Conservation (phyloP, 37 sponge, comb jelly and placozoan species). For the Geodia barretti region DNA sequence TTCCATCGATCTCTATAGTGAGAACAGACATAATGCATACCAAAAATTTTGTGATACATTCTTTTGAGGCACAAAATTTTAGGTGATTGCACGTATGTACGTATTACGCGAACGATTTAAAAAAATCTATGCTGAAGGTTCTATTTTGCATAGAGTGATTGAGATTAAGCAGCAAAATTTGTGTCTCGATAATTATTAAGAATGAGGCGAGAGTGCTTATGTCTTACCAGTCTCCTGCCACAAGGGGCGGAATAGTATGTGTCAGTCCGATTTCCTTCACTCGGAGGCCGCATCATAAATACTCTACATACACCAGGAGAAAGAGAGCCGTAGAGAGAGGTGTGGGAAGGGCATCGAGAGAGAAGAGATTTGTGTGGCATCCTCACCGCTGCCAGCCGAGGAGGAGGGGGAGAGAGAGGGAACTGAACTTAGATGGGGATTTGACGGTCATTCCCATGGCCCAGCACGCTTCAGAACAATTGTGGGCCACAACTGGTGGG, state of each 20-base stretch:
- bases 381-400: slow-evolving; percentile 52
- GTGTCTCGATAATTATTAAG: too few relatives aligned
- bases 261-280: not conserved
- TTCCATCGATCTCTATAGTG: slow-evolving; percentile 48
- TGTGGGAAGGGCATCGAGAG: not conserved
- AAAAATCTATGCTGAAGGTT: too few relatives aligned
- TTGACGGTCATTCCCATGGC: not conserved
- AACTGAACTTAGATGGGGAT: not conserved
- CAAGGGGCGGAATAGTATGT: slow-evolving; percentile 66
- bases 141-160: too few relatives aligned
- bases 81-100: too few relatives aligned
- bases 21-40: not conserved
- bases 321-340: not conserved
- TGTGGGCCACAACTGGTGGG: slow-evolving; percentile 28
- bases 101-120: too few relatives aligned
- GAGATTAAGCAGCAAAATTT: too few relatives aligned
- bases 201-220: not conserved
- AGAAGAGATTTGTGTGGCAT: not conserved
- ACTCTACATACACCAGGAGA: not conserved
- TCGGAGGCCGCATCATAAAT: not conserved
- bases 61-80: too few relatives aligned
- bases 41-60: too few relatives aligned
- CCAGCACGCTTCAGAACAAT: slow-evolving; percentile 10
- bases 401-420: slow-evolving; percentile 25
- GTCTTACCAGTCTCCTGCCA: slow-evolving; percentile 58